Evolutionary conservation across 2,797 vertebrate species (phyloP).

Genomic region (Podarcis lilfordi): DNA sequence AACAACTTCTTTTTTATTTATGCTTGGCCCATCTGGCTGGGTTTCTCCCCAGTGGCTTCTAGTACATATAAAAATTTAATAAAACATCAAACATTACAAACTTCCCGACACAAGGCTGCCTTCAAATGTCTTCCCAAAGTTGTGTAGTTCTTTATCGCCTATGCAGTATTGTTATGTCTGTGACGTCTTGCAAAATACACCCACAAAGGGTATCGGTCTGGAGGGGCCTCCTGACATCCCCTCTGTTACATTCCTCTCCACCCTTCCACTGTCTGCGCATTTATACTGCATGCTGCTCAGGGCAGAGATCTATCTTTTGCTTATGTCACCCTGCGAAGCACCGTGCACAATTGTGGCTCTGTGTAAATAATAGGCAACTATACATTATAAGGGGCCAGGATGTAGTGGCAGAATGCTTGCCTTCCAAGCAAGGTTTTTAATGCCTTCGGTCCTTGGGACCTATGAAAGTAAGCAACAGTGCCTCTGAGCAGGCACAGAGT

Average conservation of each 20-base stretch:
- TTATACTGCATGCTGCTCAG: neutral
- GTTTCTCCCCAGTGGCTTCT: no score
- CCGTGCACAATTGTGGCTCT: neutral
- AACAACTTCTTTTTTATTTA: no score
- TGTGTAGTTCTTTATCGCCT: no score
- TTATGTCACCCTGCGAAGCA: neutral
- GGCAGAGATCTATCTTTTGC: neutral
- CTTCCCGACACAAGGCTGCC: no score
- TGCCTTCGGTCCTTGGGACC: neutral
- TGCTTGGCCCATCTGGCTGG: no score
- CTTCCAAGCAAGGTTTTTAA: neutral
- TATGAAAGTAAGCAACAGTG: no score
- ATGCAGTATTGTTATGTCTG: no score
- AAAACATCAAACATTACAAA: no score
- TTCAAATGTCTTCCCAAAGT: no score
- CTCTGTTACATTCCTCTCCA: neutral
- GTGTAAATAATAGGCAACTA: neutral
- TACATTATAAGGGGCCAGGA: neutral
- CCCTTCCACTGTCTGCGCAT: neutral
- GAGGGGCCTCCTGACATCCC: neutral
- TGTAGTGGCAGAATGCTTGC: neutral
- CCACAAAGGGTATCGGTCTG: no score
- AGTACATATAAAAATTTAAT: no score
- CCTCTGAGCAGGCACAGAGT: neutral
- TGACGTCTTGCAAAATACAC: no score